A percentile compares a stretch with the other conserved stretches of the same genome.
These are phyloP conservation scores for Therioaphis trifolii DNA, from an alignment of 2,888 invertebrate genomes.

Conservation along the genomic window DNA sequence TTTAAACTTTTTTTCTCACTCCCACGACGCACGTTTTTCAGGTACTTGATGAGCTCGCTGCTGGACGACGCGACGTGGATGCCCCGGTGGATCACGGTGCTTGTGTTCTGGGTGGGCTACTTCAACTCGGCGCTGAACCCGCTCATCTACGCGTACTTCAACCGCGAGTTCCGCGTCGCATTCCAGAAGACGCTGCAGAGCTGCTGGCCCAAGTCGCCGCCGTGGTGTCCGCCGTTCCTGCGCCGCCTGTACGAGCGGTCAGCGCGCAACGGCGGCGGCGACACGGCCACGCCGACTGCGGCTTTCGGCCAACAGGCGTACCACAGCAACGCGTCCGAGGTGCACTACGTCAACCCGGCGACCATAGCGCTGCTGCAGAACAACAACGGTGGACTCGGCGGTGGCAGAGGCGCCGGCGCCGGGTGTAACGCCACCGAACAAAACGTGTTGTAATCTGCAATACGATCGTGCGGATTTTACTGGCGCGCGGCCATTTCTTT, in stretches of 20 bases:
- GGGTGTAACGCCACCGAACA: conserved; percentile 30
- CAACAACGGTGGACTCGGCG: too few species aligned
- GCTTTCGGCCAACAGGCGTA: conserved; percentile 70
- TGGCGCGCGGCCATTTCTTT: too few species aligned
- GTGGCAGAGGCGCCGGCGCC: not conserved
- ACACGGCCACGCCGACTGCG: conserved; percentile 68
- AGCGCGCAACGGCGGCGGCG: too few species aligned
- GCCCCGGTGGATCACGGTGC: conserved; percentile 86
- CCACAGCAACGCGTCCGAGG: conserved; percentile 70
- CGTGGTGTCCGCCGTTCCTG: conserved; percentile 46
- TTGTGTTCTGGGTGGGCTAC: conserved; percentile 97
- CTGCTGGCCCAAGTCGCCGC: conserved; percentile 72
- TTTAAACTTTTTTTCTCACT: too few species aligned
- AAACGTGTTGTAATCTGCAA: conserved; percentile 26
- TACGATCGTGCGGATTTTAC: too few species aligned
- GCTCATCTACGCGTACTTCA: conserved; percentile 96
- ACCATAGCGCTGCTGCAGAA: conserved; percentile 64
- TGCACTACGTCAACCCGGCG: conserved; percentile 66
- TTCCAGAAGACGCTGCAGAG: conserved; percentile 89
- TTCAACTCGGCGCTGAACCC: conserved; percentile 97
- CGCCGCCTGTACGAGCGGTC: conserved; percentile 53
- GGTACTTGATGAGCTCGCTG: conserved; percentile 85
- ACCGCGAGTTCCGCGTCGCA: conserved; percentile 94
- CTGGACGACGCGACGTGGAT: conserved; percentile 76
- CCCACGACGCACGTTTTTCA: too few species aligned